phyloP scores from a whole-genome alignment of 2,888 invertebrate genomes.

The Mimas tiliae region DNA sequence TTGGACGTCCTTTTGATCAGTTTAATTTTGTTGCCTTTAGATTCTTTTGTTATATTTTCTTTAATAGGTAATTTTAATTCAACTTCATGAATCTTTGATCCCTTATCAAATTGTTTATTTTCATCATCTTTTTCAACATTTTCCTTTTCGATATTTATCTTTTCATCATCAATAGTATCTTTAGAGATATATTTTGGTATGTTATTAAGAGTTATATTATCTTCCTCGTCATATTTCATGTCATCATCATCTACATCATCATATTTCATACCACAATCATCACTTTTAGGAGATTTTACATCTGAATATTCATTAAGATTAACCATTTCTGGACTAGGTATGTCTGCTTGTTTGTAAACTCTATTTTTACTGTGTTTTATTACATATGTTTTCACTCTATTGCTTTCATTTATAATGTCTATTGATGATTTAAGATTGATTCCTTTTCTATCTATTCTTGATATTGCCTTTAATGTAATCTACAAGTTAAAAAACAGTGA shows the following conservation, averaged over 20 bases:
- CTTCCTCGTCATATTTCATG: not conserved
- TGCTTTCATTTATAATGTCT: conserved; percentile 19
- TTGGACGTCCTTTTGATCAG: conserved; percentile 5
- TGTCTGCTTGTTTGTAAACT: not conserved
- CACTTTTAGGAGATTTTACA: conserved; percentile 16
- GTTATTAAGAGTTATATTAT: conserved; percentile 9
- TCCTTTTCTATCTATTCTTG: conserved; percentile 8
- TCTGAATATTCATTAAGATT: not conserved
- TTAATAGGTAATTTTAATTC: not conserved
- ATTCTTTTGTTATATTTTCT: not conserved
- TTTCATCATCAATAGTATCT: not conserved
- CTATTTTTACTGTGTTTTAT: conserved; percentile 21
- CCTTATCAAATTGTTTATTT: not conserved
- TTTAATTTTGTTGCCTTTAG: not conserved
- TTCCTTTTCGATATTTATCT: not conserved
- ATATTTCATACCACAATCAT: conserved; percentile 1
- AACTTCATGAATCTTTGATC: not conserved
- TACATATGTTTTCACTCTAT: conserved; percentile 24
- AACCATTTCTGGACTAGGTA: conserved; percentile 19
- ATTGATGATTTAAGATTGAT: conserved; percentile 6
- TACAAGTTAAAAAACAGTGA: conserved; percentile 3
- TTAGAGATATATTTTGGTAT: not conserved
- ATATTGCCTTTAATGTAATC: conserved; percentile 29
- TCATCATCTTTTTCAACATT: not conserved
- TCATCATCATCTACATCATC: conserved; percentile 6